Conservation (phyloP, 2,113 vertebrate species). For the Nothobranchius kuhntae region DNA sequence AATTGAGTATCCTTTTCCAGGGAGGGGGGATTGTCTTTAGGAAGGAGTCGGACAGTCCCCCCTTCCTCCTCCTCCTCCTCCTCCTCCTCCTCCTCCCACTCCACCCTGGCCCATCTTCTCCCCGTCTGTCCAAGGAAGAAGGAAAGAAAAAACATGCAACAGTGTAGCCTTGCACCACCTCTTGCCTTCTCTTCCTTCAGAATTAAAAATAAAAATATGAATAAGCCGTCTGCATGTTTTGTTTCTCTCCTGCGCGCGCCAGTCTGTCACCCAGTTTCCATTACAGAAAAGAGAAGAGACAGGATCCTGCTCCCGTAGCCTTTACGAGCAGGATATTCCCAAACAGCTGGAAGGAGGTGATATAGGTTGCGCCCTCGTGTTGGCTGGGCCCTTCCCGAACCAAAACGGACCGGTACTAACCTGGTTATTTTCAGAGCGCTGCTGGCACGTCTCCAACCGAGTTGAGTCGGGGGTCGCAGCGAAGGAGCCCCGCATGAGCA, state of each 20-base stretch:
- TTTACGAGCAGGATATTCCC: conserved; percentile 63
- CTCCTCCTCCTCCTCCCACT: neutral
- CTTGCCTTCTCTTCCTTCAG: conserved; percentile 12
- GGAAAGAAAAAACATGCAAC: conserved; percentile 55
- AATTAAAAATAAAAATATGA: conserved; percentile 1
- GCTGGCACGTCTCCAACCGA: conserved; percentile 60
- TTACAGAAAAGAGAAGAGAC: conserved; percentile 21
- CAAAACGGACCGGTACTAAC: conserved; percentile 77
- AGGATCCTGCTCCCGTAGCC: conserved; percentile 40
- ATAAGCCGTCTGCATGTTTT: conserved; percentile 28
- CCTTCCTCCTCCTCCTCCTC: neutral
- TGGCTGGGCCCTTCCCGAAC: conserved; percentile 74
- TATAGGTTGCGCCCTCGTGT: conserved; percentile 70
- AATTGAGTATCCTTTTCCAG: conserved; percentile 66
- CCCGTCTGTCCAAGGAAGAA: conserved; percentile 34
- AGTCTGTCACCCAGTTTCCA: conserved; percentile 54
- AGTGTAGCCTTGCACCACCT: conserved; percentile 63
- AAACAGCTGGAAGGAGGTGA: conserved; percentile 74
- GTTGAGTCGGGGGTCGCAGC: conserved; percentile 16
- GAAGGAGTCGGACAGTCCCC: conserved; percentile 57
- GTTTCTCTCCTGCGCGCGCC: conserved; percentile 37
- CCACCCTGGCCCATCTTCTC: conserved; percentile 30
- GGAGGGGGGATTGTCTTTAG: conserved; percentile 53
- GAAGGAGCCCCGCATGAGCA: conserved; percentile 33
- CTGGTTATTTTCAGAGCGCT: conserved; percentile 78